Evolutionary conservation across 2,888 invertebrate species (phyloP), one percentile per base, ranked within the genome.

Genomic region (Temnothorax ravouxi): DNA sequence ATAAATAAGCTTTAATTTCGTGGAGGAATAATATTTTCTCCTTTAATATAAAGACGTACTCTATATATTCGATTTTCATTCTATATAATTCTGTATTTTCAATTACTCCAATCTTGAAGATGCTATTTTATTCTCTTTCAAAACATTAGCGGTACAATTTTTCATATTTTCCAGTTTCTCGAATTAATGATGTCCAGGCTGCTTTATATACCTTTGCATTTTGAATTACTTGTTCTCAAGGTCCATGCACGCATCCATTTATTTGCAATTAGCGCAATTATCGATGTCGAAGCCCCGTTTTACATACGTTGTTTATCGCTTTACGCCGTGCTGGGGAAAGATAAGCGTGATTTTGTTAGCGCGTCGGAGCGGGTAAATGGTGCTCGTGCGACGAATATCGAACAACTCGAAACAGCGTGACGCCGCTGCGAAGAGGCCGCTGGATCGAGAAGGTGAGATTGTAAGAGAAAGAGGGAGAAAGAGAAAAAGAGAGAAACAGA

Each of bases 331-430:
- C 72, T n/a, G 71, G 25, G 56, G 64, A 61, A 75, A 75, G 88
- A 85, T 83, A 81, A 83, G 83, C 79, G 76, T 83, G 85, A 89
- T 79, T 64, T 71, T 64, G 79, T 80, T 80, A 72, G 72, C 79
- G 84, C 77, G 83, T 50, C 67, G 71, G 56, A 84, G 69, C 59
- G 69, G 29, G 72, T 80, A 85, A 86, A 84, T 81, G 69, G 84
- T 74, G 66, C 80, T 76, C 75, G 83, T 67, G 90, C 88, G 89
- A 89, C 90, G 88, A 89, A 88, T 90, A 90, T 86, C 90, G 89
- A 89, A 85, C 86, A 81, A 82, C 82, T 87, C 69, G 84, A 66
- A 80, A 67, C 86, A 89, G 79, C 79, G 72, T 61, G 79, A 80
- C 47, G 72, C 59, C 72, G 72, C 11, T 62, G 62, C 82, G 87